Base-by-base conservation (phyloP, 2,888 invertebrate species). In the Boloria euphrosyne region DNA sequence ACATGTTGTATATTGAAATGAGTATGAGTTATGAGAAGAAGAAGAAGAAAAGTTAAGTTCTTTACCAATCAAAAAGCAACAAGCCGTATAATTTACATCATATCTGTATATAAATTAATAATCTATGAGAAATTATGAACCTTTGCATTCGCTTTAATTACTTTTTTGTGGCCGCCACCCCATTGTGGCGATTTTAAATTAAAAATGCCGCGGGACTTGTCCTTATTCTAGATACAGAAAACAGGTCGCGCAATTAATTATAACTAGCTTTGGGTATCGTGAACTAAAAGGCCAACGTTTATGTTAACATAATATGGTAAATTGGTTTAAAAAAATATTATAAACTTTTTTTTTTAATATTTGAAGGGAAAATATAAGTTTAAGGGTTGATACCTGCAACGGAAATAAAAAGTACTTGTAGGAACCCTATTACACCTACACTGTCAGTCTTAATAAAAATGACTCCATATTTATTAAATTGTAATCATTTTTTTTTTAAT, bases 151-250 rank as follows among this genome's bases (percentile, higher is more conserved):
- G 55, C 74, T 74, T 77, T 76, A 76, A 76, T 75, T 75, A 75
- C 73, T 80, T 82, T 80, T 85, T 80, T 85, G 81, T 79, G 75
- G 77, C 79, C 81, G 70, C 83, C 76, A 58, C 65, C 67, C 77
- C 76, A 80, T 83, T 81, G 79, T 79, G 72, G 79, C 86, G 83
- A 85, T 84, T 88, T 88, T 82, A 86, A 88, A 89, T 90, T 87
- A 90, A 90, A 90, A 89, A 69, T 59, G 86, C 90, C 79, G 63
- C 74, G 16, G 77, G 89, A 83, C 68, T 72, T 77, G 83, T 85
- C 86, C 86, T 85, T 86, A 77, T 81, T 78, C 71, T 70, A 71
- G 68, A 64, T 72, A 59, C 68, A 65, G 66, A 67, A 69, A 66
- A 63, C 63, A 54, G 62, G 62, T 70, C 65, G 52, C 46, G 18